These are phyloP conservation scores for Hypotaenidia philippensis DNA, from an alignment of 2,797 vertebrate genomes.

Conservation along the genomic window DNA sequence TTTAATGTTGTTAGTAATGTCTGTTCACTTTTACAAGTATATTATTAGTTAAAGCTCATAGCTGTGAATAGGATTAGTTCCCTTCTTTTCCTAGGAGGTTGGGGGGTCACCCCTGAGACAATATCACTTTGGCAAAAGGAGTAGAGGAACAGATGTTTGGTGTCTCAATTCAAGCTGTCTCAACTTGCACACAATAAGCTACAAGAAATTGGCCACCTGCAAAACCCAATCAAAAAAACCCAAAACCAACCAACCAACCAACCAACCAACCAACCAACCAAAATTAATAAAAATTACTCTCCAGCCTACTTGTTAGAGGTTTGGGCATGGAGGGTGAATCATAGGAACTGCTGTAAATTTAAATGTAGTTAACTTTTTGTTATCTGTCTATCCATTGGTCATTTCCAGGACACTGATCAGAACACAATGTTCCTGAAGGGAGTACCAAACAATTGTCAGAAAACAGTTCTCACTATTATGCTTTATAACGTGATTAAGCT, in stretches of 20 bases:
- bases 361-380: not conserved
- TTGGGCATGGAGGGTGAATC: not conserved
- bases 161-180: not conserved
- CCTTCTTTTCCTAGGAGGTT: not conserved
- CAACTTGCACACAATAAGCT: not conserved
- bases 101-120: not conserved
- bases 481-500: not conserved
- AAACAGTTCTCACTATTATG: not conserved
- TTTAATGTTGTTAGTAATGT: not conserved
- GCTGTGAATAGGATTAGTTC: not conserved
- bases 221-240: too few species aligned
- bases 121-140: not conserved
- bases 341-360: not conserved
- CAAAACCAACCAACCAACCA: not conserved
- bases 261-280: not conserved
- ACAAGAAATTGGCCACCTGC: not conserved
- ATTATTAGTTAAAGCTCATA: not conserved
- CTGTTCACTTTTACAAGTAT: not conserved
- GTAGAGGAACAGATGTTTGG: not conserved
- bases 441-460: not conserved
- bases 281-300: not conserved
- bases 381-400: not conserved
- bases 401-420: not conserved
- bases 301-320: not conserved
- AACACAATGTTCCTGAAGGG: not conserved